phyloP scores from a whole-genome alignment of 2,113 vertebrate species.

The Sterrhoptilus dennistouni region DNA sequence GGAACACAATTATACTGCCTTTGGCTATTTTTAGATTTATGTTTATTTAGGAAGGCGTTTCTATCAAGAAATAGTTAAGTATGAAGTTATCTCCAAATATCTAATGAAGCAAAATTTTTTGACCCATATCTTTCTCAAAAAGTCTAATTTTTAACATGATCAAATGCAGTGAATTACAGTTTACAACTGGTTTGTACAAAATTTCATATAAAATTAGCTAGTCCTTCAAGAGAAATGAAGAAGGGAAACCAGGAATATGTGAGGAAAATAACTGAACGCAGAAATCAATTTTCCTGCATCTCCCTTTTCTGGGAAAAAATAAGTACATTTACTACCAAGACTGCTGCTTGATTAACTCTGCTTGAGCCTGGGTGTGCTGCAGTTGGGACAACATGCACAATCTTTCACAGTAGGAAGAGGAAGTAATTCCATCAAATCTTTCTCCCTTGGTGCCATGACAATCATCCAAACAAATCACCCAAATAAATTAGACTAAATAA shows the following conservation, averaged over 20 bases:
- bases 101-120: background rate
- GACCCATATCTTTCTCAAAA: background rate
- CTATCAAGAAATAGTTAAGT: background rate
- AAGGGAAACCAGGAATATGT: background rate
- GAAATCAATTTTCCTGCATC: background rate
- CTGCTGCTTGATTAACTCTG: background rate
- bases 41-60: background rate
- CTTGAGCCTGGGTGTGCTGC: background rate
- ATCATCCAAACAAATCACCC: background rate
- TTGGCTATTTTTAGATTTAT: background rate
- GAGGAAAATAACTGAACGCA: background rate
- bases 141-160: background rate
- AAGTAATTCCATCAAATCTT: background rate
- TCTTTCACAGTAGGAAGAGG: background rate
- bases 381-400: background rate
- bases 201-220: background rate
- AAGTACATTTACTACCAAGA: background rate
- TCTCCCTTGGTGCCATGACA: background rate
- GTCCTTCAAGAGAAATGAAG: background rate
- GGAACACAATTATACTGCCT: background rate
- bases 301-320: background rate
- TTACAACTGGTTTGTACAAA: background rate
- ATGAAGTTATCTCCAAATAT: background rate
- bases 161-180: background rate
- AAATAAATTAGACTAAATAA: background rate